Base-by-base conservation (phyloP, 2,113 vertebrate genomes). In the Sula dactylatra region DNA sequence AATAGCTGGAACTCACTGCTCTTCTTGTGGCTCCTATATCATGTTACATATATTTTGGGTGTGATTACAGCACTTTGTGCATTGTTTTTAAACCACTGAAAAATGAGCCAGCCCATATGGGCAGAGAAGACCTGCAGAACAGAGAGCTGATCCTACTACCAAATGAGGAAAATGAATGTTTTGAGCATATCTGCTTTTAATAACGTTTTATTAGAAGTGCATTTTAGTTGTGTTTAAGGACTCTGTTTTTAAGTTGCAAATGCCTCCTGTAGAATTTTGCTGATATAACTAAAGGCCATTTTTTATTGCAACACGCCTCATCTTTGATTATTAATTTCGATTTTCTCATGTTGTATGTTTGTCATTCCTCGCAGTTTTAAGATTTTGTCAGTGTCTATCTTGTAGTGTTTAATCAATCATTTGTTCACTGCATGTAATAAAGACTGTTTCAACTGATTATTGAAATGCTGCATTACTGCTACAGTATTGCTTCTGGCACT, bases 381-480 rank as follows among this genome's bases (percentile, higher is more conserved):
- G 88, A 59, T 78, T 93, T 96, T 93, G 82, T 96, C 56, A 22
- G 40, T 82, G 27, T 96, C 92, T 97, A 42, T 90, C 66, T 92
- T 90, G 65, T 55, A 61, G 25, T 69, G 64, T 93, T 98, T 90
- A 93, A 94, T 98, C 94, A 85, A 83, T 96, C 80, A 73, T 58
- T 91, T 95, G 88, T 77, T 81, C 76, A 32, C 67, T 69, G 80
- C 8, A 4, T 62, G 47, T 58, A 50, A 92, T 27, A 70, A 36
- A 34, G 38, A 38, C 15, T 50, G 31, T 92, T 92, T 96, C 64
- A 85, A 31, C 36, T n/a, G 82, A 70, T 27, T 24, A 21, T 84
- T 90, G 38, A 54, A 72, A 50, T 40, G 32, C 66, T 65, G 71
- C 16, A 7, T 47, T 62, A 66, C 52, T 62, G n/a, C 73, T 84